Conservation (phyloP, 2,888 invertebrate species). For the Macrophya annulata region DNA sequence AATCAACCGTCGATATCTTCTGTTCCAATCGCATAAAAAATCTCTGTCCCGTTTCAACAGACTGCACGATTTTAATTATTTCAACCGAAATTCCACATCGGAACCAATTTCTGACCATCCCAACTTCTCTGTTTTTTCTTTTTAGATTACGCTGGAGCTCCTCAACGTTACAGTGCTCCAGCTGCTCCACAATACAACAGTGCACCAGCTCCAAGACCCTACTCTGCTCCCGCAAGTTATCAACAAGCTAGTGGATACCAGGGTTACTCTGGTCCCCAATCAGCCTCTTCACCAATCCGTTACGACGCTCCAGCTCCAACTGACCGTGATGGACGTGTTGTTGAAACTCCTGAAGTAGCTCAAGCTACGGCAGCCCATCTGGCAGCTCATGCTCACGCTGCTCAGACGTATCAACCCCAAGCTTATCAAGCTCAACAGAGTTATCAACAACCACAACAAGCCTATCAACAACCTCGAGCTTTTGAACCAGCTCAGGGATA, state of each 20-base stretch:
- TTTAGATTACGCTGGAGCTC: slow-evolving; percentile 65
- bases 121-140: slow-evolving; percentile 50
- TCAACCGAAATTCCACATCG: not conserved
- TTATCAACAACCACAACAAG: slow-evolving; percentile 68
- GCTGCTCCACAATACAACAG: slow-evolving; percentile 60
- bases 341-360: slow-evolving; percentile 58
- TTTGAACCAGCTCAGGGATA: slow-evolving; percentile 48
- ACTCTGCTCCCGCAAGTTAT: slow-evolving; percentile 29
- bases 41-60: too few relatives aligned
- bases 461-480: slow-evolving; percentile 68
- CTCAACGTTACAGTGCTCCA: slow-evolving; percentile 62
- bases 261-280: slow-evolving; percentile 21
- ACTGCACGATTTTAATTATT: not conserved
- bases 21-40: too few relatives aligned
- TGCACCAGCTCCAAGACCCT: slow-evolving; percentile 54
- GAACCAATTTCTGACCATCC: not conserved
- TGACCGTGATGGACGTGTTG: slow-evolving; percentile 56
- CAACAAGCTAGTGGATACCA: slow-evolving; percentile 24
- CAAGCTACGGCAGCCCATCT: slow-evolving; percentile 56
- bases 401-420: slow-evolving; percentile 65
- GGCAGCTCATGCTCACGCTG: slow-evolving; percentile 55
- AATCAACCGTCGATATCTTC: too few relatives aligned
- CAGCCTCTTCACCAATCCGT: slow-evolving; percentile 29
- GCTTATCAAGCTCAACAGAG: slow-evolving; percentile 70
- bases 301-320: slow-evolving; percentile 57